Evolutionary conservation across 2,113 vertebrate genomes (phyloP), one percentile per base, ranked within the genome.

Genomic region (Corvus hawaiiensis): DNA sequence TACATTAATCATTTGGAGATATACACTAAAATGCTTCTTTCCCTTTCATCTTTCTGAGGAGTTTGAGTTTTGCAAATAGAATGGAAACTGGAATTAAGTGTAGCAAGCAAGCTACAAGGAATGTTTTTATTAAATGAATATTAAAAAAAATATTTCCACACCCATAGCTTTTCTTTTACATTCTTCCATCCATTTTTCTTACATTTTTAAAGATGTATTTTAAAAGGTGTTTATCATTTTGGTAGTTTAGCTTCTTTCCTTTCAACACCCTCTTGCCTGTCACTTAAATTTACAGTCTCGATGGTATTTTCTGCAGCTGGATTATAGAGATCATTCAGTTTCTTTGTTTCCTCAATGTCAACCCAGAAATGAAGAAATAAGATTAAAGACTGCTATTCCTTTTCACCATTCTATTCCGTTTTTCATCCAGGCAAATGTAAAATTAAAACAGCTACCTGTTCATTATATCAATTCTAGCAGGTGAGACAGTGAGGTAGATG

Each of bases 1-100:
- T 86, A 63, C 94, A 96, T 97, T 96, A 96, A 95, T 97, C 96
- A 94, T 91, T 79, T 87, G 89, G 69, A 90, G 86, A 84, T 56
- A 84, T 63, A 85, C 63, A 78, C 68, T 94, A 86, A 84, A 92
- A 95, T 76, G 62, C 33, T 91, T 87, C 84, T 90, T 49, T 91
- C 37, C 16, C 35, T 63, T 95, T 97, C 84, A 81, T 84, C 69
- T 82, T 96, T 90, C 67, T 93, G 55, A 90, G 10, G 5, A 89
- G 28, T 64, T 32, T 73, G 79, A 94, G 82, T 43, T 92, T 87
- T 87, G 21, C 61, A 91, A 96, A 91, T 39, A 90, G 75, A 92
- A 88, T 66, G 41, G 44, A 48, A 69, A 90, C 55, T 44, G 18
- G 56, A 94, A 92, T n/a, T 90, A 66, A 72, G 27, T n/a, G 58